Base-by-base conservation (phyloP, 2,113 vertebrate species). In the Asarcornis scutulata region DNA sequence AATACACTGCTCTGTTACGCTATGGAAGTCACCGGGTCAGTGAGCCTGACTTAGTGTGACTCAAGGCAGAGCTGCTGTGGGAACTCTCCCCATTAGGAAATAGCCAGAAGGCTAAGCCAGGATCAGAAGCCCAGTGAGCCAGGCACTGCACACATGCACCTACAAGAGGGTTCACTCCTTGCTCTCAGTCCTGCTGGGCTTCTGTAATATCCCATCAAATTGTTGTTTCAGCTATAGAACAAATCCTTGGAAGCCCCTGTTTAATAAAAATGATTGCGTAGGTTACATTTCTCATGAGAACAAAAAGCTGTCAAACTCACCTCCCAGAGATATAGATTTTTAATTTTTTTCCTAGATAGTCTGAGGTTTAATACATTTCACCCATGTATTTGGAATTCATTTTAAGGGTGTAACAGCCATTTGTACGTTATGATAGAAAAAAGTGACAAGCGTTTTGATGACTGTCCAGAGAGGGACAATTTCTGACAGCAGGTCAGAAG, bases 401-500 rank as follows among this genome's bases (percentile, higher is more conserved):
- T 83, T 67, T 52, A 78, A 83, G 77, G 67, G 79, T 68, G 32
- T 82, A 82, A 53, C 53, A 60, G 58, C 71, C 34, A 46, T 46
- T 75, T 59, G 16, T 52, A 80, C 46, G 40, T 52, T 89, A 56
- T 72, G 62, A 67, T 52, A 44, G 52, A 32, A 78, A 58, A 34
- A 27, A 72, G 29, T 18, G 17, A 11, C 58, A 83, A 27, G 73
- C 7, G 74, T 86, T 79, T 46, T 72, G 68, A 68, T 58, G 62
- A 60, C 52, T 52, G 59, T 75, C 62, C 40, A 42, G n/a, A 36
- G 29, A 26, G 32, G 67, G 86, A 78, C 76, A 80, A 56, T 91
- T 88, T 31, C 95, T 93, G 93, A 77, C 77, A 88, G 48, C 67
- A 83, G 72, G 67, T 95, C 72, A 89, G 85, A 83, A 80, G 53